A percentile compares a stretch with the other conserved stretches of the same genome.
Conservation (phyloP, 2,797 vertebrate species). For the Erethizon dorsatum region DNA sequence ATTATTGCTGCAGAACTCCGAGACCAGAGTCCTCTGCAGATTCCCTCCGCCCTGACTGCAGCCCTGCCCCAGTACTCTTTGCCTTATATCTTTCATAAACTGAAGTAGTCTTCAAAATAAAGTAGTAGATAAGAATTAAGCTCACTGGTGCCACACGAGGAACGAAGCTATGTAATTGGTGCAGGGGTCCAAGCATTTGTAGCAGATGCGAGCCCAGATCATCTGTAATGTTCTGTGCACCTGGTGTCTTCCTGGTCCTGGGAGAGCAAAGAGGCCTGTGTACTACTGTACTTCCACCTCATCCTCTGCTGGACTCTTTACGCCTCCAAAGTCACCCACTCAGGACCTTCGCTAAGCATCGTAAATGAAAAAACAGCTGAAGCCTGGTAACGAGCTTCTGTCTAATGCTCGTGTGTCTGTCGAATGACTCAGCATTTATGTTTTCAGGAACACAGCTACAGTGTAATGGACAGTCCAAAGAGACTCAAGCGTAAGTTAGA, state of each 20-base stretch:
- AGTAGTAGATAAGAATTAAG: conserved; percentile 27
- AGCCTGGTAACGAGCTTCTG: conserved; percentile 18
- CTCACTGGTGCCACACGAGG: not conserved
- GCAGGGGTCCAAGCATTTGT: not conserved
- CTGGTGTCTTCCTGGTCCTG: not conserved
- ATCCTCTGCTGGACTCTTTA: not conserved
- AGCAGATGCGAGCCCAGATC: not conserved
- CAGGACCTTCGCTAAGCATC: not conserved
- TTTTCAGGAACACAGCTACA: conserved; percentile 87
- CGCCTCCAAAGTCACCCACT: not conserved
- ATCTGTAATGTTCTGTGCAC: not conserved
- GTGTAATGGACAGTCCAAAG: conserved; percentile 86
- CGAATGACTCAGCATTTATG: conserved; percentile 71
- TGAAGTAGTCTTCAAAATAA: conserved; percentile 48
- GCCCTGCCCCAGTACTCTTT: not conserved
- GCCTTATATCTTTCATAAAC: not conserved
- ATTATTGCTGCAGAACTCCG: conserved; percentile 16
- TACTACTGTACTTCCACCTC: not conserved
- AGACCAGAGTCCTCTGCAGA: conserved; percentile 19
- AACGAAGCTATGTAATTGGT: not conserved
- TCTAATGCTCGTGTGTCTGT: conserved; percentile 25
- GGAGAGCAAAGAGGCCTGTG: not conserved
- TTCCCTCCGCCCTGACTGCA: not conserved
- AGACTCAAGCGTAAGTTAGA: conserved; percentile 85
- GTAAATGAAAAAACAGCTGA: conserved; percentile 34